Evolutionary conservation across 1,140 invertebrate genomes (phyloP).

Genomic region (Lordiphosa mommai): DNA sequence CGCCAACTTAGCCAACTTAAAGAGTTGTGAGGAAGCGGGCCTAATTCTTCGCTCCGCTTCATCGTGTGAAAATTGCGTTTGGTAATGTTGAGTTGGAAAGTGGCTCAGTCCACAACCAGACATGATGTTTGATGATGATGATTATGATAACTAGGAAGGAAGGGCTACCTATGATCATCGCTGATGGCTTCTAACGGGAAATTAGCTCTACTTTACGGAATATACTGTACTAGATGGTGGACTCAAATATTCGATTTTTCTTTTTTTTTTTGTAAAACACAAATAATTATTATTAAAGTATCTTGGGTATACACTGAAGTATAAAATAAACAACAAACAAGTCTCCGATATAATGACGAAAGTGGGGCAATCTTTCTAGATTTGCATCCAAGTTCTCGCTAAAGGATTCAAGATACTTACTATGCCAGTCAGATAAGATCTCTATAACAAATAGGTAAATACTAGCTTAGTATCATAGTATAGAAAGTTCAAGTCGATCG

Average conservation of each 20-base stretch:
- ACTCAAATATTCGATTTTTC: constrained; percentile 1
- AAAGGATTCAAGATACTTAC: no score
- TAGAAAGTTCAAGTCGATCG: no score
- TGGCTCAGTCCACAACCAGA: constrained; percentile 10
- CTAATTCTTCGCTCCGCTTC: constrained; percentile 6
- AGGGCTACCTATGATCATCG: background rate
- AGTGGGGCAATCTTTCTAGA: no score
- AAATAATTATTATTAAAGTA: no score
- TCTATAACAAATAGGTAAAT: no score
- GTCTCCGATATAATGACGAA: no score
- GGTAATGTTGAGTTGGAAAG: constrained; percentile 16
- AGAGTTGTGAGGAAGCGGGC: background rate
- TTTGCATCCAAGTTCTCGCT: no score
- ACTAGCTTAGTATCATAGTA: no score
- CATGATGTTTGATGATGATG: constrained; percentile 14
- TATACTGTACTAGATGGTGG: no score
- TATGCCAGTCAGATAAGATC: no score
- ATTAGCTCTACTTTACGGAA: constrained; percentile 1
- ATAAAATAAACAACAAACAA: no score
- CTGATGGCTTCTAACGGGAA: constrained; percentile 31
- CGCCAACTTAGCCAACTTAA: background rate
- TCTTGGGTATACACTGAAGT: no score
- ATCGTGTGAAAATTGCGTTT: constrained; percentile 43
- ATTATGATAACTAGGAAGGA: constrained; percentile 1
- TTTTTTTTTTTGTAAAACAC: background rate